Percentiles rank a stretch among this genome's conserved stretches.
phyloP scores from a whole-genome alignment of 1,140 invertebrate species.

The Frieseomelitta varia region DNA sequence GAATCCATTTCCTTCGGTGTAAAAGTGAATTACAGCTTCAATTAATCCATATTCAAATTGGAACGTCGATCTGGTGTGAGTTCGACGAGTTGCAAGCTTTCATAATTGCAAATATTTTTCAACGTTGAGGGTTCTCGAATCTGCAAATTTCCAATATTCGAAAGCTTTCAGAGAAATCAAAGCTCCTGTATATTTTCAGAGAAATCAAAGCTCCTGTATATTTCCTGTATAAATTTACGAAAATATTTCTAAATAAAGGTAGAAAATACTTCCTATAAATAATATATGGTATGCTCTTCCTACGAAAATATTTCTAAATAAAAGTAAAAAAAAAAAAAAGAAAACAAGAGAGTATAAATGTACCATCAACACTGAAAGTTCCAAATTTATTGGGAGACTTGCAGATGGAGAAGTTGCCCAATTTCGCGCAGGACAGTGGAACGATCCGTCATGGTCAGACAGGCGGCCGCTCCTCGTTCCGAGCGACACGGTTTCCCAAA shows the following conservation, averaged over 20 bases:
- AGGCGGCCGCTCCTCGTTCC: not conserved
- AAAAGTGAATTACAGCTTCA: not conserved
- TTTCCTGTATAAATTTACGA: too few relatives aligned
- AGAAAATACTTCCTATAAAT: not conserved
- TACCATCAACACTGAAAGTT: not conserved
- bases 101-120: not conserved
- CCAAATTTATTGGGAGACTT: not conserved
- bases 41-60: not conserved
- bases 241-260: not conserved
- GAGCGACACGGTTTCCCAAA: constrained; percentile 14
- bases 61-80: not conserved
- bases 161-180: not conserved
- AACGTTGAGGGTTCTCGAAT: not conserved
- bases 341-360: too few relatives aligned
- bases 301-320: not conserved
- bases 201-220: not conserved
- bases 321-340: not conserved
- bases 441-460: constrained; percentile 7
- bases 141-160: not conserved
- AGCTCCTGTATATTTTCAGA: not conserved
- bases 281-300: too few relatives aligned
- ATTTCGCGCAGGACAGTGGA: not conserved
- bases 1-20: not conserved
- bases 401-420: not conserved
- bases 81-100: not conserved